A percentile compares a stretch with the other conserved stretches of the same genome.
Conservation (phyloP, 2,888 invertebrate species). For the Glaucopsyche alexis region DNA sequence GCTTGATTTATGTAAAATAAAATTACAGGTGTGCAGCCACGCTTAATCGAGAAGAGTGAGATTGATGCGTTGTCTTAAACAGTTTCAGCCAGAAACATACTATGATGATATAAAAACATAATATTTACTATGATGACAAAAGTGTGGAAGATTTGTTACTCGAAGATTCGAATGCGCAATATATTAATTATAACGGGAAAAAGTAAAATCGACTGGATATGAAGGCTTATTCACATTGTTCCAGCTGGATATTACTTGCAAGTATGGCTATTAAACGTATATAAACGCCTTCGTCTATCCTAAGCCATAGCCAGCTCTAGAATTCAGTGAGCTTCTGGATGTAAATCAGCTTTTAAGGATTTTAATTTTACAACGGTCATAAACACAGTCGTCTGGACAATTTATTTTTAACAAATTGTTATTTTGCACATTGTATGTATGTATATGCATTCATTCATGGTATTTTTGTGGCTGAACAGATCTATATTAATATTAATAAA, state of each 20-base stretch:
- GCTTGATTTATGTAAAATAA: too few species aligned
- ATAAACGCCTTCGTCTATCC: too few species aligned
- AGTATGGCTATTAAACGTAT: too few species aligned
- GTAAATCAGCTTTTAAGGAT: too few species aligned
- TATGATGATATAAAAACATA: not conserved
- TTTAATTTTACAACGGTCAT: too few species aligned
- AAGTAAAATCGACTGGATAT: not conserved
- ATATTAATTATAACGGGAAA: not conserved
- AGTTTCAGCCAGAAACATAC: constrained; percentile 7
- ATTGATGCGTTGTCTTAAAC: constrained; percentile 31
- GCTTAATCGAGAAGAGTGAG: constrained; percentile 38
- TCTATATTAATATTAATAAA: constrained; percentile 21
- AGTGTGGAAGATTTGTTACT: not conserved
- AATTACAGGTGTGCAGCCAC: not conserved
- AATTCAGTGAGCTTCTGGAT: too few species aligned
- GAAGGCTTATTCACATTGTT: not conserved
- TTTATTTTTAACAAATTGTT: too few species aligned
- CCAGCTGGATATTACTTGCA: not conserved
- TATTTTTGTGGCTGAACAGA: not conserved
- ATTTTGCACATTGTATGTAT: too few species aligned
- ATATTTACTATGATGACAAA: not conserved
- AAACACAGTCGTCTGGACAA: too few species aligned
- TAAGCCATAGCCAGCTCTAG: too few species aligned
- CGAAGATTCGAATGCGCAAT: not conserved
- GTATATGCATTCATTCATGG: not conserved